phyloP scores from a whole-genome alignment of 2,113 vertebrate genomes.

The Chaetorhynchus papuensis region DNA sequence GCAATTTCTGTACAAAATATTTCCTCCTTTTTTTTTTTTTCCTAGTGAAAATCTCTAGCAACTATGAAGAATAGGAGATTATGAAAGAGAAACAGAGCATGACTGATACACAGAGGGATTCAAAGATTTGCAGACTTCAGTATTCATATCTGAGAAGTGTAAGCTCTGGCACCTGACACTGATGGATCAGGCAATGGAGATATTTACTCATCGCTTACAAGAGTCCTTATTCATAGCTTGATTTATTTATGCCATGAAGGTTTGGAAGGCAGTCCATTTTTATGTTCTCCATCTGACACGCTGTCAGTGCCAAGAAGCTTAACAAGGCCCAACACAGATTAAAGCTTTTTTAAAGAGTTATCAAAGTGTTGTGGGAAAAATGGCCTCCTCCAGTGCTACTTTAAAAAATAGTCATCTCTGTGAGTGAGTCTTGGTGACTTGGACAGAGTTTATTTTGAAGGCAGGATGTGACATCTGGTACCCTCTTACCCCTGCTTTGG shows the following conservation, averaged over 20 bases:
- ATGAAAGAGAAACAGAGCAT: background rate
- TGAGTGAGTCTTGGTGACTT: background rate
- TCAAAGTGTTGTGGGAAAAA: background rate
- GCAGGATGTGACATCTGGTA: background rate
- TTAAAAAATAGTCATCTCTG: background rate
- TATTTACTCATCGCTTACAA: background rate
- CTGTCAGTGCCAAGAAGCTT: background rate
- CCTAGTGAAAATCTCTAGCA: background rate
- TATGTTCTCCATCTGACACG: background rate
- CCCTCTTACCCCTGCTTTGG: background rate
- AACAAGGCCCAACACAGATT: background rate
- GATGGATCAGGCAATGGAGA: background rate
- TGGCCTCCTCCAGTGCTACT: background rate
- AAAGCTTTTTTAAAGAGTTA: background rate
- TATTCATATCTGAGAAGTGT: background rate
- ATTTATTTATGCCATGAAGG: background rate
- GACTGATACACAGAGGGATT: background rate
- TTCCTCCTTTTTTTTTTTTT: background rate
- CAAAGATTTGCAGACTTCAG: background rate
- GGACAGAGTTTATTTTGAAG: background rate
- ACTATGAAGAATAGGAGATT: background rate
- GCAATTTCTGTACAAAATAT: background rate
- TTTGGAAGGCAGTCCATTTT: background rate
- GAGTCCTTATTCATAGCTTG: background rate
- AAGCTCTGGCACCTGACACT: background rate